Base-by-base conservation (phyloP, 2,888 invertebrate genomes). In the Gymnocheta viridis region DNA sequence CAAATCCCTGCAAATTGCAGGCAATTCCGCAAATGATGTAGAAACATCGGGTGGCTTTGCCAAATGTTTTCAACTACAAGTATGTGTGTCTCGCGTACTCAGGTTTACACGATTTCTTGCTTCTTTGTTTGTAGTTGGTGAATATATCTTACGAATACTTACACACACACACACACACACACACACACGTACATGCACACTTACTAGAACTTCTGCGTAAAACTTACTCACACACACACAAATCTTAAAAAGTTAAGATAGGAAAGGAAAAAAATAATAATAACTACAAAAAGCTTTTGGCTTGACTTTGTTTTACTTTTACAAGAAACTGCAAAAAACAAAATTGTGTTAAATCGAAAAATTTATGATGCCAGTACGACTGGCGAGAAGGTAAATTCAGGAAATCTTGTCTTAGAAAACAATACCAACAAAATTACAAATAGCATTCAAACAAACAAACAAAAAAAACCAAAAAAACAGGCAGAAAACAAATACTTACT, bases 1-100 rank as follows among this genome's bases (percentile, higher is more conserved):
- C 62, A 87, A 87, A 86, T 86, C 87, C 85, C 77, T 82, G 89
- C 90, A 90, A 90, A 90, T 90, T 90, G 88, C 90, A 87, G 89
- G 88, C 90, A 90, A 90, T 90, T 89, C 88, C 89, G 87, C 87
- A 88, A 90, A 90, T 89, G 88, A 88, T 88, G 88, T 88, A 86
- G 88, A 89, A 85, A 89, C 90, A 87, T 89, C 89, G 90, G 90
- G 90, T 89, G 90, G 90, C 84, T 69, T 73, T 54, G 6, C 6
- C 29, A 51, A 62, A 62, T 41, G 38, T n/a, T 24, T 41, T 51
- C 17, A 5, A 41, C 35, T 51, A 3, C 49, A 9, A n/a, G 35
- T 27, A 29, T 22, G 17, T 49, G 1, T 35, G 32, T 32, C 87
- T 67, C 69, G 85, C 84, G 70, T 64, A 54, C 49, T 58, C 60